Percentiles rank a stretch among this genome's conserved stretches.
Evolutionary conservation across 92 coral and sea anemone genomes (phyloP).

Genomic region (Plumapathes pennacea): DNA sequence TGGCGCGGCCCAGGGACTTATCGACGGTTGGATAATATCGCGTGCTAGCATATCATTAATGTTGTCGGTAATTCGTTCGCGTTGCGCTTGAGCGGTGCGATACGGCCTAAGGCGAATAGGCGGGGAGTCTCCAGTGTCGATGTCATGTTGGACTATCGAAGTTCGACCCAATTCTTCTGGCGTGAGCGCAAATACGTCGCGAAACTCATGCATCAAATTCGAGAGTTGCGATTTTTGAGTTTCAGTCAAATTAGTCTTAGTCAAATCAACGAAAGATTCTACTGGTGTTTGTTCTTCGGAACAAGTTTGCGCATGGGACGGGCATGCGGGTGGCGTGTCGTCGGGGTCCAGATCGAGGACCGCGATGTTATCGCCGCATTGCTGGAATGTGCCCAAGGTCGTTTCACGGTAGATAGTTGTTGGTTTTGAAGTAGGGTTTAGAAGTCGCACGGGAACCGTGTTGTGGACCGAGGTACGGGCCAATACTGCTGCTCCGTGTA

Average conservation of each 20-base stretch:
- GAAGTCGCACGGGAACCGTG: slow-evolving; percentile 41
- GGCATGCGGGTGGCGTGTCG: not conserved
- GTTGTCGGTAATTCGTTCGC: slow-evolving; percentile 29
- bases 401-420: slow-evolving; percentile 24
- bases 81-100: slow-evolving; percentile 49
- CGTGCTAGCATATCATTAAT: slow-evolving; percentile 41
- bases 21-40: slow-evolving; percentile 57
- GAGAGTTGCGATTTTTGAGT: slow-evolving; percentile 14
- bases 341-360: not conserved
- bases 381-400: slow-evolving; percentile 22
- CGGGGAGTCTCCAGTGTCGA: slow-evolving; percentile 27
- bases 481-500: slow-evolving; percentile 35
- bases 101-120: slow-evolving; percentile 58
- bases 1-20: slow-evolving; percentile 58
- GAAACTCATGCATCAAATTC: slow-evolving; percentile 4
- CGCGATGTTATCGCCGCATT: slow-evolving; percentile 11
- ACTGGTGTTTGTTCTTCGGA: slow-evolving; percentile 5
- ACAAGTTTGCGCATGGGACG: not conserved
- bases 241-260: slow-evolving; percentile 11
- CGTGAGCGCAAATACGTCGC: slow-evolving; percentile 26
- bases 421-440: slow-evolving; percentile 38
- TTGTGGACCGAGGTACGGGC: slow-evolving; percentile 11
- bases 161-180: slow-evolving; percentile 58
- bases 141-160: slow-evolving; percentile 37
- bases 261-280: slow-evolving; percentile 30